phyloP scores from a whole-genome alignment of 2,797 vertebrate species.

The Dipus sagitta region DNA sequence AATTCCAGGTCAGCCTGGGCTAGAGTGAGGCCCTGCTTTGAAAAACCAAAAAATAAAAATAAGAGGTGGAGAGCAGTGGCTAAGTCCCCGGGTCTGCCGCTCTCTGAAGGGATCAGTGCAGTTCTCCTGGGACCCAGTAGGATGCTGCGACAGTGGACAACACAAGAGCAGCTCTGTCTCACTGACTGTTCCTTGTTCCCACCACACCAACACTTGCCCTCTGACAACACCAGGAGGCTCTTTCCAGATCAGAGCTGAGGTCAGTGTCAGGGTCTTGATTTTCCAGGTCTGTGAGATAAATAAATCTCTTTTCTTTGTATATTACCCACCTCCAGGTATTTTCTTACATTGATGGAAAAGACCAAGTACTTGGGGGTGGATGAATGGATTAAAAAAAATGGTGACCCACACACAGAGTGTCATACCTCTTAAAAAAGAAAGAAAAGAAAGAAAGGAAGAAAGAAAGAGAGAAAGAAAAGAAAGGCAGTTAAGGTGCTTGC shows the following conservation, averaged over 20 bases:
- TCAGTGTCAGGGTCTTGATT: not conserved
- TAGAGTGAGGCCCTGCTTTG: too few species aligned
- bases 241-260: not conserved
- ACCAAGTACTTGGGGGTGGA: not conserved
- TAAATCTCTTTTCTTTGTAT: not conserved
- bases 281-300: not conserved
- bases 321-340: not conserved
- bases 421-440: not conserved
- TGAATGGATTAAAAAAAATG: not conserved
- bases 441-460: too few species aligned
- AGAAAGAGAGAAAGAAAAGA: too few species aligned
- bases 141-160: too few species aligned
- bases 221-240: too few species aligned
- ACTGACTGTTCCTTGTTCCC: not conserved
- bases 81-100: too few species aligned
- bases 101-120: rapidly evolving
- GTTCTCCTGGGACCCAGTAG: not conserved
- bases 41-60: too few species aligned
- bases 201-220: too few species aligned
- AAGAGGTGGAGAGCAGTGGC: not conserved
- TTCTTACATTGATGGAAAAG: not conserved
- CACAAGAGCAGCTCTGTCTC: not conserved
- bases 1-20: too few species aligned
- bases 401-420: rapidly evolving
- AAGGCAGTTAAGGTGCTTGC: not conserved